A percentile compares a stretch with the other conserved stretches of the same genome.
These are phyloP conservation scores for Peucedramus taeniatus DNA, from an alignment of 2,113 vertebrate genomes.

Conservation along the genomic window DNA sequence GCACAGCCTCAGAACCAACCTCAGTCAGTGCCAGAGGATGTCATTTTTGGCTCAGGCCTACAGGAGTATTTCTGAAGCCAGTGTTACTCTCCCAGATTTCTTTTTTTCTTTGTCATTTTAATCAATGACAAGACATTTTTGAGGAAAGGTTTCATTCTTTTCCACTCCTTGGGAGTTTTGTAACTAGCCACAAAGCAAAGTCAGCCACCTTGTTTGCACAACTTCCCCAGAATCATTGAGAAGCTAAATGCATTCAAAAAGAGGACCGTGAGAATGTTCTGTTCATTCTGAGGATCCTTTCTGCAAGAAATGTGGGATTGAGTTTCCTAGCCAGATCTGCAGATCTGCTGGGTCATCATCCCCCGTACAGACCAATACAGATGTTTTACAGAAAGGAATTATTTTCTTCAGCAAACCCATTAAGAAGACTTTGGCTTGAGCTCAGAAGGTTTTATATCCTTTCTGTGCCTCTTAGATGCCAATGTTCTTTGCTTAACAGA, in stretches of 20 bases:
- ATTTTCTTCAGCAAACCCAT: constrained; percentile 27
- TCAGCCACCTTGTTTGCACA: not conserved
- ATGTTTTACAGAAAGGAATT: not conserved
- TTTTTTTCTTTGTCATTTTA: not conserved
- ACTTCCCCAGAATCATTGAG: not conserved
- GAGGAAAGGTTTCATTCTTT: not conserved
- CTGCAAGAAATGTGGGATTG: not conserved
- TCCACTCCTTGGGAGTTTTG: not conserved
- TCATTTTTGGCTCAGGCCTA: not conserved
- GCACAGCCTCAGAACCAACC: not conserved
- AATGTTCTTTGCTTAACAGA: constrained; percentile 28
- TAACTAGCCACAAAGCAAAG: not conserved
- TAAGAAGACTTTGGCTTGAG: constrained; percentile 7
- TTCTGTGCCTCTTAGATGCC: constrained; percentile 21
- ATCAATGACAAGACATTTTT: not conserved
- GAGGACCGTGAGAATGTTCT: not conserved
- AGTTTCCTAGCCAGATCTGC: not conserved
- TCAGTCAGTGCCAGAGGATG: not conserved
- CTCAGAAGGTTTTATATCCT: constrained; percentile 1
- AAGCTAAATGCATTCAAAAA: not conserved
- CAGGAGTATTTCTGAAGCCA: not conserved
- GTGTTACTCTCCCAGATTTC: not conserved
- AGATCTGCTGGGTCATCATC: not conserved
- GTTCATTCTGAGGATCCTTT: not conserved
- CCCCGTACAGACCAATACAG: not conserved